These are phyloP conservation scores for Morpho achilles DNA, from an alignment of 2,888 invertebrate genomes.

Conservation along the genomic window DNA sequence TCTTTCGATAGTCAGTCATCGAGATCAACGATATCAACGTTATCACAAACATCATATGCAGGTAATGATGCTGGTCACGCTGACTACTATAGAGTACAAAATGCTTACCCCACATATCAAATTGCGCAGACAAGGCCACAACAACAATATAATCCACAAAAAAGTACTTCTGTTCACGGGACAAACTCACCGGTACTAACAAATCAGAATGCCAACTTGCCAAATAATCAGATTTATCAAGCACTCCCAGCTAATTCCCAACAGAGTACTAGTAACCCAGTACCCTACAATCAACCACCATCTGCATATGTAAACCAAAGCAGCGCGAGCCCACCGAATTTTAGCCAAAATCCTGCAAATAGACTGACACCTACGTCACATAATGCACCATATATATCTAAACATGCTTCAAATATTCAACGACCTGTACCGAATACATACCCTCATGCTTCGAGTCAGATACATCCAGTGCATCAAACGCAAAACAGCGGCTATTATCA, in stretches of 20 bases:
- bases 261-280: constrained; percentile 53
- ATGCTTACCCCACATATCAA: constrained; percentile 59
- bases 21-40: constrained; percentile 69
- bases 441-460: constrained; percentile 58
- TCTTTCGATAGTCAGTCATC: constrained; percentile 76
- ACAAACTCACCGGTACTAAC: constrained; percentile 49
- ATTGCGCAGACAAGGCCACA: constrained; percentile 55
- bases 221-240: constrained; percentile 61
- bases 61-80: constrained; percentile 53
- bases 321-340: constrained; percentile 63
- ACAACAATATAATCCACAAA: constrained; percentile 57
- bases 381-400: constrained; percentile 48
- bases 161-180: constrained; percentile 53
- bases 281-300: constrained; percentile 64
- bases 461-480: constrained; percentile 52
- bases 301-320: constrained; percentile 54
- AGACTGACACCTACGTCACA: constrained; percentile 62
- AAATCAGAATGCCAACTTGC: constrained; percentile 38
- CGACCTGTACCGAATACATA: constrained; percentile 60
- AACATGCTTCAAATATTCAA: constrained; percentile 51
- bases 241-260: constrained; percentile 49
- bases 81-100: constrained; percentile 63
- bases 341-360: constrained; percentile 62
- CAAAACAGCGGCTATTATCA: constrained; percentile 67
- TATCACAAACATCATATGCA: constrained; percentile 63